Conservation (phyloP, 1,140 invertebrate species). For the Aphis gossypii region DNA sequence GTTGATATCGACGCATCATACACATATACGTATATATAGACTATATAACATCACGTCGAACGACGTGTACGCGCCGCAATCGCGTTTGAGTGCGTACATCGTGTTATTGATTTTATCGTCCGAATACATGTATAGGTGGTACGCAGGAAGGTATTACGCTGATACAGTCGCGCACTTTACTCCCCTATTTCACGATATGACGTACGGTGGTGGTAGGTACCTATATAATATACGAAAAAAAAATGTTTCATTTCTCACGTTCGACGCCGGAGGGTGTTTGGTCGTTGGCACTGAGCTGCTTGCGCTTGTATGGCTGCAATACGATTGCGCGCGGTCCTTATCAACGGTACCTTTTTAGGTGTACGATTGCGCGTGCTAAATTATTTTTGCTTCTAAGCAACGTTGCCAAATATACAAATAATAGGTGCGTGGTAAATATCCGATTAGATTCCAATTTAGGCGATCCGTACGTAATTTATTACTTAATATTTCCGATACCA, state of each 20-base stretch:
- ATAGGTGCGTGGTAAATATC: too few relatives aligned
- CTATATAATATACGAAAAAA: not conserved
- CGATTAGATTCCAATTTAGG: too few relatives aligned
- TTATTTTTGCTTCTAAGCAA: too few relatives aligned
- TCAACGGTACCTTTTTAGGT: too few relatives aligned
- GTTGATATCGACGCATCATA: not conserved
- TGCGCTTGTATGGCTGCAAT: too few relatives aligned
- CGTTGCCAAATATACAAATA: too few relatives aligned
- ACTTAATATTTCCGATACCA: too few relatives aligned
- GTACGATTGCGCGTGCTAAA: too few relatives aligned
- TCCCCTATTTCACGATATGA: not conserved
- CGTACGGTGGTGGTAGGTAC: not conserved
- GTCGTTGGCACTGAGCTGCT: not conserved
- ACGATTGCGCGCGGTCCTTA: too few relatives aligned
- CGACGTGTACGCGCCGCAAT: not conserved
- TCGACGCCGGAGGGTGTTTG: not conserved
- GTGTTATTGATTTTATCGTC: slow-evolving; percentile 18
- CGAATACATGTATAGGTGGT: not conserved
- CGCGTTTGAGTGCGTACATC: not conserved
- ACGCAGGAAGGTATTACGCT: not conserved
- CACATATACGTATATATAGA: not conserved
- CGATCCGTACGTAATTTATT: too few relatives aligned
- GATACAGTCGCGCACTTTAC: not conserved
- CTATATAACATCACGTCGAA: not conserved
- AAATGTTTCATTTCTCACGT: not conserved